Conservation (phyloP, 2,113 vertebrate species). For the Charadrius vociferus region DNA sequence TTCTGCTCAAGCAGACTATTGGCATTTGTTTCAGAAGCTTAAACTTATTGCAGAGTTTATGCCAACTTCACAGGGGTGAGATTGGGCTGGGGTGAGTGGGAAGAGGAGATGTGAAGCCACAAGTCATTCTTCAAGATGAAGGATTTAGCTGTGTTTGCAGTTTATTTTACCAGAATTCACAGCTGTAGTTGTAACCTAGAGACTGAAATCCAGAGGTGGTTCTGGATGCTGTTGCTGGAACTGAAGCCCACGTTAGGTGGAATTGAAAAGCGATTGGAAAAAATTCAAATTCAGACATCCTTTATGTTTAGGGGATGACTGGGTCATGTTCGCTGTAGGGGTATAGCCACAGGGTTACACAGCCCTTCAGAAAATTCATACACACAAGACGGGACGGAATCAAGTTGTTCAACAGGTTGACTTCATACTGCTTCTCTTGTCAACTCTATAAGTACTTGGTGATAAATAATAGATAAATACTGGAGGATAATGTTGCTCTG, state of each 20-base stretch:
- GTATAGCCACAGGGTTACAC: not conserved
- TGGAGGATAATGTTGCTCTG: not conserved
- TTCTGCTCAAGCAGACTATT: accelerated
- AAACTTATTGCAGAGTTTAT: not conserved
- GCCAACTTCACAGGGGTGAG: accelerated
- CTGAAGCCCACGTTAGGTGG: not conserved
- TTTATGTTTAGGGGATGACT: not conserved
- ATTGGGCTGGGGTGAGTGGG: accelerated
- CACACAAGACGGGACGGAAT: not conserved
- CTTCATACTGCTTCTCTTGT: not conserved
- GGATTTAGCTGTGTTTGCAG: not conserved
- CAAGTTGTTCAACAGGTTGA: not conserved
- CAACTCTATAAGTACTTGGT: not conserved
- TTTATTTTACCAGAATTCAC: not conserved
- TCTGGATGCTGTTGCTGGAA: not conserved
- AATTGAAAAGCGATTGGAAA: not conserved
- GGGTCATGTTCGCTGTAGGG: accelerated
- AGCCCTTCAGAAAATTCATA: not conserved
- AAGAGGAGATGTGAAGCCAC: not conserved
- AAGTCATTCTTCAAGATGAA: not conserved
- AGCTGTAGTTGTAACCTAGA: not conserved
- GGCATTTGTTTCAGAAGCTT: not conserved
- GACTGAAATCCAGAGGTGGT: not conserved
- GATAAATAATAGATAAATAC: constrained; percentile 51
- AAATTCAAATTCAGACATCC: not conserved